phyloP scores from a whole-genome alignment of 2,888 invertebrate species.

The Campoplex nolae region DNA sequence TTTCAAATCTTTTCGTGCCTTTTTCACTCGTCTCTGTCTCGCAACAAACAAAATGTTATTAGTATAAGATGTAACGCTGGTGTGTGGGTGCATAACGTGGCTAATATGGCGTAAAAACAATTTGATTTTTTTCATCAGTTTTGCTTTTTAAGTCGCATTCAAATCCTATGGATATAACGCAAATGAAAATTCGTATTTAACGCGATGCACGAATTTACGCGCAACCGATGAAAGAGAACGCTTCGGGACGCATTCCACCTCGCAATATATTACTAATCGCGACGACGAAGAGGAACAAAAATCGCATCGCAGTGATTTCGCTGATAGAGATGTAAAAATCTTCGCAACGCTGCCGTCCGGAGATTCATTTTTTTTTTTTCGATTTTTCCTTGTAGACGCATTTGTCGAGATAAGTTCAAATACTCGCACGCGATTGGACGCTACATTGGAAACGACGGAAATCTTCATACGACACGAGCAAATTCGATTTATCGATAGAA shows the following conservation, averaged over 20 bases:
- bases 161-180: constrained; percentile 42
- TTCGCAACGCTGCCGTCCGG: constrained; percentile 35
- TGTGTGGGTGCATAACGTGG: constrained; percentile 68
- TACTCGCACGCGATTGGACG: constrained; percentile 62
- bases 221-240: constrained; percentile 26
- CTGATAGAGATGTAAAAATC: constrained; percentile 10
- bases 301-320: constrained; percentile 55
- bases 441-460: constrained; percentile 35
- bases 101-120: constrained; percentile 32
- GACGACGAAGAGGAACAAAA: constrained; percentile 26
- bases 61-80: constrained; percentile 83
- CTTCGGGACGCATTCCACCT: constrained; percentile 26
- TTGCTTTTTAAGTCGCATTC: constrained; percentile 24
- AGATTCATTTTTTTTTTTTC: constrained; percentile 26
- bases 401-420: constrained; percentile 38
- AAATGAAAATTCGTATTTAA: constrained; percentile 32
- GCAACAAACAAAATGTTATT: constrained; percentile 62
- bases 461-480: constrained; percentile 37
- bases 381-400: constrained; percentile 46
- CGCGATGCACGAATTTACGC: constrained; percentile 43
- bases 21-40: constrained; percentile 64
- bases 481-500: constrained; percentile 54
- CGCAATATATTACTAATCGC: constrained; percentile 20
- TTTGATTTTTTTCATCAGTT: constrained; percentile 17
- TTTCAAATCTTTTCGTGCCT: constrained; percentile 13